phyloP scores from a whole-genome alignment of 2,113 vertebrate genomes.

The Cheirogaleus medius region DNA sequence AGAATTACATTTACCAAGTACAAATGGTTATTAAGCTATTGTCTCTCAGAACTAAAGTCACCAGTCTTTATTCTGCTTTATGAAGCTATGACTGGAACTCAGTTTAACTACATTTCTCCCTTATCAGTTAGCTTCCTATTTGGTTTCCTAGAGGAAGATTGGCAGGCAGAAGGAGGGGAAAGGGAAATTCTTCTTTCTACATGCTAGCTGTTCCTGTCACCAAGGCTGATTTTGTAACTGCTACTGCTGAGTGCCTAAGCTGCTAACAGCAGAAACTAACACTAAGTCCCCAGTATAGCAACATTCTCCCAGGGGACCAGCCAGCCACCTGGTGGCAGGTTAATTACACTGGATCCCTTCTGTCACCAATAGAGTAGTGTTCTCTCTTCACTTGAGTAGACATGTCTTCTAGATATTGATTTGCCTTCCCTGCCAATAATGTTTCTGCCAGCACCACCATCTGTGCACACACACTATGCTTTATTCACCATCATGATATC shows the following conservation, averaged over 20 bases:
- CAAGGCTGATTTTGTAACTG: background rate
- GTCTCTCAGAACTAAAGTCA: background rate
- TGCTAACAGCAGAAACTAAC: background rate
- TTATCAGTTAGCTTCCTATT: background rate
- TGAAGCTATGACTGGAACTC: background rate
- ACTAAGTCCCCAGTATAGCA: background rate
- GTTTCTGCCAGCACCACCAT: conserved; percentile 8
- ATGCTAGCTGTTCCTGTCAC: background rate
- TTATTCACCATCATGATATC: background rate
- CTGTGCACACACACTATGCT: background rate
- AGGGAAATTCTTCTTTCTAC: background rate
- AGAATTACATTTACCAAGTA: background rate
- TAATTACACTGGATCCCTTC: conserved; percentile 4
- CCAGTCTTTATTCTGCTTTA: background rate
- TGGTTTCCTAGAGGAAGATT: background rate
- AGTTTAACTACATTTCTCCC: background rate
- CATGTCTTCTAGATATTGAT: conserved; percentile 47
- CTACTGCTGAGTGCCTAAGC: background rate
- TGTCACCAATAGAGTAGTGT: background rate
- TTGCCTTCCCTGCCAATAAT: conserved; percentile 38
- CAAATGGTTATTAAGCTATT: background rate
- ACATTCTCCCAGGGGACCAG: background rate
- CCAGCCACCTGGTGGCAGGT: conserved; percentile 35
- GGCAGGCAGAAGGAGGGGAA: background rate
- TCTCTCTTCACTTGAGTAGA: conserved; percentile 32